Conservation (phyloP, 2,888 invertebrate genomes). For the Laspeyria flexula region DNA sequence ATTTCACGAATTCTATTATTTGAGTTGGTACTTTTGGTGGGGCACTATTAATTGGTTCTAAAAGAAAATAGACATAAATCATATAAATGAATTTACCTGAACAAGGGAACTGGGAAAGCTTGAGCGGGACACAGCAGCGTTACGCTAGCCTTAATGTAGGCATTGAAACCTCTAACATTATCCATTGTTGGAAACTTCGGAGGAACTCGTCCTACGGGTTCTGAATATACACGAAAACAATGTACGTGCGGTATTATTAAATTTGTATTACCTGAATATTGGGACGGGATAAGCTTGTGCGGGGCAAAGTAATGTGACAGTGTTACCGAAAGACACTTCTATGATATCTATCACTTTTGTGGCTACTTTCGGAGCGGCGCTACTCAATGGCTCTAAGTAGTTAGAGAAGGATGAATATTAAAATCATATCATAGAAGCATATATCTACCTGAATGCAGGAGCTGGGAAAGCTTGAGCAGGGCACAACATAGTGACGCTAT, state of each 20-base stretch:
- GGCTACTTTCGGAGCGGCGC: constrained; percentile 89
- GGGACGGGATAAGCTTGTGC: constrained; percentile 89
- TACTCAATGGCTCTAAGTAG: constrained; percentile 89
- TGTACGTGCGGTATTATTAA: constrained; percentile 16
- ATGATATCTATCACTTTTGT: constrained; percentile 83
- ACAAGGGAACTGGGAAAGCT: constrained; percentile 87
- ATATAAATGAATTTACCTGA: constrained; percentile 81
- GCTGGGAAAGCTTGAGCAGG: constrained; percentile 92
- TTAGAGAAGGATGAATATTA: constrained; percentile 30
- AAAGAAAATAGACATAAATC: constrained; percentile 60
- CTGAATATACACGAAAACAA: constrained; percentile 65
- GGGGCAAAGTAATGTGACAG: constrained; percentile 85
- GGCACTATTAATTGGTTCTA: constrained; percentile 90
- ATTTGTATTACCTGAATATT: constrained; percentile 86
- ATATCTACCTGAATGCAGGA: constrained; percentile 86
- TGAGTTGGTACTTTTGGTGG: constrained; percentile 88
- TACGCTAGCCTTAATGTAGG: constrained; percentile 82
- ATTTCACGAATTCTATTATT: constrained; percentile 80
- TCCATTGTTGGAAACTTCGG: constrained; percentile 91
- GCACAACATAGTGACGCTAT: constrained; percentile 87
- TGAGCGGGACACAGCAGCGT: constrained; percentile 90
- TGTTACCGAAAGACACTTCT: constrained; percentile 64
- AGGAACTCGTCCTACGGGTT: constrained; percentile 87
- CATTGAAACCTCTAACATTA: constrained; percentile 85
- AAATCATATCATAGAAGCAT: constrained; percentile 15